Percentiles rank a stretch among this genome's conserved stretches.
Evolutionary conservation across 1,140 invertebrate species (phyloP).

Genomic region (Saxidomus purpurata): DNA sequence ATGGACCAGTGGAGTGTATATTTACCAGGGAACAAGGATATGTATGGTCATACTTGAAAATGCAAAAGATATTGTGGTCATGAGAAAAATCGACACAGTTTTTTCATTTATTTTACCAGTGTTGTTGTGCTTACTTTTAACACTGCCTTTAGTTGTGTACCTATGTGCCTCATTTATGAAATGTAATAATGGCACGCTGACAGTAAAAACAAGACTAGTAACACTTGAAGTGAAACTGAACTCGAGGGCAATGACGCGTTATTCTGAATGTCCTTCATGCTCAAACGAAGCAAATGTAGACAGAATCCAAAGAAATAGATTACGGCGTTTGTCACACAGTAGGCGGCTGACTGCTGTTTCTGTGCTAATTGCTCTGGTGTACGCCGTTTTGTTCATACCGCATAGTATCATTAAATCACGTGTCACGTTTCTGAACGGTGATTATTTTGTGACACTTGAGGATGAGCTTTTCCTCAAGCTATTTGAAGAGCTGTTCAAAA

Average conservation of each 20-base stretch:
- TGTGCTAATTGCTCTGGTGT: conserved; percentile 54
- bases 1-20: conserved; percentile 72
- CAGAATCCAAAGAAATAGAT: conserved; percentile 43
- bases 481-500: conserved; percentile 62
- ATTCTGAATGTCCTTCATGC: conserved; percentile 37
- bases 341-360: conserved; percentile 52
- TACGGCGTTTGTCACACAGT: conserved; percentile 59
- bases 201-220: conserved; percentile 33
- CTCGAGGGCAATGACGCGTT: conserved; percentile 35
- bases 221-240: conserved; percentile 52
- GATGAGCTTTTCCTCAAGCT: conserved; percentile 41
- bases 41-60: conserved; percentile 74
- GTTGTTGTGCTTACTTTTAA: conserved; percentile 23
- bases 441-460: conserved; percentile 18
- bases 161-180: conserved; percentile 47
- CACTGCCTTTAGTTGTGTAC: conserved; percentile 44
- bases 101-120: conserved; percentile 71
- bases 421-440: conserved; percentile 59
- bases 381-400: conserved; percentile 69
- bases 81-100: conserved; percentile 70
- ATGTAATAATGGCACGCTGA: conserved; percentile 53
- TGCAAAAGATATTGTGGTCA: conserved; percentile 66
- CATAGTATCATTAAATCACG: conserved; percentile 68
- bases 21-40: conserved; percentile 35
- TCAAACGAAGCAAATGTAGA: conserved; percentile 36